phyloP scores from a whole-genome alignment of 2,888 invertebrate genomes.

The Eristalinus sepulchralis region DNA sequence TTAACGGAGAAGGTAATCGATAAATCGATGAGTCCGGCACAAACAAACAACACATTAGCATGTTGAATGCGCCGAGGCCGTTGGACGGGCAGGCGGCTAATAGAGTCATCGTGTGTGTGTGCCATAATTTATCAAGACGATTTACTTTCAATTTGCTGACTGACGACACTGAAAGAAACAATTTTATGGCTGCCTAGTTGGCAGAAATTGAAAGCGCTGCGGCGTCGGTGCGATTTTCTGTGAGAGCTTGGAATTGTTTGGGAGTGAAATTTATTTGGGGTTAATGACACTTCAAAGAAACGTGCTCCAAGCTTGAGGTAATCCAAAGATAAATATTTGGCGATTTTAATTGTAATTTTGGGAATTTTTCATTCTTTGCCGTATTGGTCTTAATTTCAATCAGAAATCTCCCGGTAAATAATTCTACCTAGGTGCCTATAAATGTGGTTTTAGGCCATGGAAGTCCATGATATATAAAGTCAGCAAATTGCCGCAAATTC shows the following conservation, averaged over 20 bases:
- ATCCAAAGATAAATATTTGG: too few relatives aligned
- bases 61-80: slow-evolving; percentile 7
- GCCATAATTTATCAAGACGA: slow-evolving; percentile 30
- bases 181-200: not conserved
- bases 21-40: slow-evolving; percentile 49
- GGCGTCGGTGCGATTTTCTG: not conserved
- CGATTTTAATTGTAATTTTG: too few relatives aligned
- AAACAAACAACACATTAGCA: slow-evolving; percentile 33
- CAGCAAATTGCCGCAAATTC: too few relatives aligned
- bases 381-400: too few relatives aligned
- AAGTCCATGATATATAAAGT: too few relatives aligned
- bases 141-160: slow-evolving; percentile 34
- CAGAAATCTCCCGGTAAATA: too few relatives aligned
- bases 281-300: not conserved
- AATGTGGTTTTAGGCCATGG: too few relatives aligned
- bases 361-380: too few relatives aligned
- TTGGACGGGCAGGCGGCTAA: not conserved
- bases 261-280: not conserved
- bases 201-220: not conserved
- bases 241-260: not conserved
- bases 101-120: slow-evolving; percentile 14
- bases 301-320: not conserved
- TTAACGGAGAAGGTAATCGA: slow-evolving; percentile 61
- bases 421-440: too few relatives aligned
- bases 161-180: not conserved